Evolutionary conservation across 2,797 vertebrate species (phyloP).

Genomic region (Xenops minutus): DNA sequence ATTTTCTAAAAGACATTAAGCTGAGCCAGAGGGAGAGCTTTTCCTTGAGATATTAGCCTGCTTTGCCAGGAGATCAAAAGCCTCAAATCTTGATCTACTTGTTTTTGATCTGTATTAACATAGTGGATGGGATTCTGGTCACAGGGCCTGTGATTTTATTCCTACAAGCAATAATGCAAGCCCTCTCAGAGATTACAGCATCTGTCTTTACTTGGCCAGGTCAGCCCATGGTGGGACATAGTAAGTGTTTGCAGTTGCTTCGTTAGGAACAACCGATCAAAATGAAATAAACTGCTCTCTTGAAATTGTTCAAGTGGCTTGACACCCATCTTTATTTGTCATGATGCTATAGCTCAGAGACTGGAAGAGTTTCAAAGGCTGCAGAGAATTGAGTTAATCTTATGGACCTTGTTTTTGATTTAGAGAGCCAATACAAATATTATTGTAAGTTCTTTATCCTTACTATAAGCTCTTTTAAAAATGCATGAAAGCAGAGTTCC

Average conservation of each 20-base stretch:
- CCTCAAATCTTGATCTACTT: not conserved
- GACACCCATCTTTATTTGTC: slow-evolving; percentile 51
- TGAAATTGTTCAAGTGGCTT: not conserved
- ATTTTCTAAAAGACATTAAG: not conserved
- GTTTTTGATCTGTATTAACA: rapidly evolving
- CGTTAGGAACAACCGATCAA: not conserved
- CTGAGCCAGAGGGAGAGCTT: not conserved
- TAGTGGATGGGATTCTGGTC: not conserved
- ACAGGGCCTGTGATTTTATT: not conserved
- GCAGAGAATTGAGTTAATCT: slow-evolving; percentile 61
- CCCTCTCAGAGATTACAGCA: not conserved
- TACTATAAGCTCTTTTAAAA: slow-evolving; percentile 57
- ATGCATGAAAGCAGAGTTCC: slow-evolving; percentile 53
- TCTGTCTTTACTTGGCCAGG: not conserved
- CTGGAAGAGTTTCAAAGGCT: slow-evolving; percentile 53
- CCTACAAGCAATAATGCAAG: not conserved
- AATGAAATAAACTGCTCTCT: not conserved
- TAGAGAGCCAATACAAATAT: slow-evolving; percentile 67
- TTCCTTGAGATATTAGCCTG: not conserved
- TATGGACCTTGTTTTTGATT: slow-evolving; percentile 68
- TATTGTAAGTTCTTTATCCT: slow-evolving; percentile 43
- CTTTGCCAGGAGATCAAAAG: not conserved
- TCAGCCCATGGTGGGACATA: not conserved
- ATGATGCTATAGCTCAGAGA: not conserved
- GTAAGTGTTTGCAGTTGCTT: not conserved